Evolutionary conservation across 1,140 invertebrate species (phyloP).

Genomic region (Drosophila pachea): DNA sequence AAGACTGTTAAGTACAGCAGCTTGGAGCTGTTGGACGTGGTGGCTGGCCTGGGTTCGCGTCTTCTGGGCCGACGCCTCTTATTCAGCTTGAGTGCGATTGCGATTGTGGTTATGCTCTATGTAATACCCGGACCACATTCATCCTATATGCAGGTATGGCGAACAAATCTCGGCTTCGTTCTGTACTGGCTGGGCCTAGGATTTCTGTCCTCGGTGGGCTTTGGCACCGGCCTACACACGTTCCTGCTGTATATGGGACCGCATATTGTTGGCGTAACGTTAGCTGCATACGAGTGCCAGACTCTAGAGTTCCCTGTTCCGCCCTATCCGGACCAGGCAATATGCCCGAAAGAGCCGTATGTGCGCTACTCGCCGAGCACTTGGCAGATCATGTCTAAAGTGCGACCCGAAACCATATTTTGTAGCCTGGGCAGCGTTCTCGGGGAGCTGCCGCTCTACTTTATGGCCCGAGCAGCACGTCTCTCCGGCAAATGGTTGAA

Average conservation of each 20-base stretch:
- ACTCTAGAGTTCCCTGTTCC: slow-evolving; percentile 95
- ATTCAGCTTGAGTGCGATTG: slow-evolving; percentile 39
- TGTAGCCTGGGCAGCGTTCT: slow-evolving; percentile 99
- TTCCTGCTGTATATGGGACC: slow-evolving; percentile 98
- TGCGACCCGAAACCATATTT: slow-evolving; percentile 93
- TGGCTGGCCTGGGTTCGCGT: slow-evolving; percentile 80
- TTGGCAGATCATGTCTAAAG: slow-evolving; percentile 97
- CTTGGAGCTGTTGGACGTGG: slow-evolving; percentile 84
- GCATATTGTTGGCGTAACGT: slow-evolving; percentile 93
- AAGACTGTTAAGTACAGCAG: slow-evolving; percentile 90
- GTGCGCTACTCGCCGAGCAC: slow-evolving; percentile 81
- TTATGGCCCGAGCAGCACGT: slow-evolving; percentile 96
- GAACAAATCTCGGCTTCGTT: slow-evolving; percentile 84
- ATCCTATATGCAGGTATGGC: slow-evolving; percentile 63
- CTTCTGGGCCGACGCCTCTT: slow-evolving; percentile 79
- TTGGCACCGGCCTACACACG: slow-evolving; percentile 98
- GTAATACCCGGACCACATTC: slow-evolving; percentile 79
- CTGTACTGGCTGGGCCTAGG: slow-evolving; percentile 97
- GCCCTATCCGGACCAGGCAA: slow-evolving; percentile 92
- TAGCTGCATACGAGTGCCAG: slow-evolving; percentile 98
- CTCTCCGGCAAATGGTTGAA: slow-evolving; percentile 84
- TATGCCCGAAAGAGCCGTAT: slow-evolving; percentile 85
- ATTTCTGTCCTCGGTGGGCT: slow-evolving; percentile 97
- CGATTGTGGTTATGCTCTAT: slow-evolving; percentile 54
- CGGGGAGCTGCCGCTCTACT: slow-evolving; percentile 97